Percentiles rank a stretch among this genome's conserved stretches.
Conservation (phyloP, 2,797 vertebrate genomes). For the Cetoscarus ocellatus region DNA sequence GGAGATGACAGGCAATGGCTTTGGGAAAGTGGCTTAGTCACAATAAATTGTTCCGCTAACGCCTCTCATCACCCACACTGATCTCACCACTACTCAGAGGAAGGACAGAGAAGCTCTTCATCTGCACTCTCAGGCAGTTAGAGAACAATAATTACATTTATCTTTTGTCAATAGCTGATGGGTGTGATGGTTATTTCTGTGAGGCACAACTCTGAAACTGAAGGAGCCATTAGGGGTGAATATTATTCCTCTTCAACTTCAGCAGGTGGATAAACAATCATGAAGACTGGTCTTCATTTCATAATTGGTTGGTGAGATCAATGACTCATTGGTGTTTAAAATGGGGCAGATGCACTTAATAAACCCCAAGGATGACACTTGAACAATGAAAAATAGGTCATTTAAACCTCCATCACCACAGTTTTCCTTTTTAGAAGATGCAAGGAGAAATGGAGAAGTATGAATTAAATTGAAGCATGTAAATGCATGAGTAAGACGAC, state of each 20-base stretch:
- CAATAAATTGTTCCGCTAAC: slow-evolving; percentile 22
- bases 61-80: not conserved
- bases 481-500: no score
- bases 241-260: not conserved
- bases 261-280: not conserved
- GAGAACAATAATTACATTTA: slow-evolving; percentile 1
- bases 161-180: slow-evolving; percentile 5
- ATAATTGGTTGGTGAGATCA: no score
- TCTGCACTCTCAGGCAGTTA: not conserved
- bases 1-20: slow-evolving; percentile 16
- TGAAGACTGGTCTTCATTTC: slow-evolving; percentile 1
- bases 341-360: no score
- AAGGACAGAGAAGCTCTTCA: not conserved
- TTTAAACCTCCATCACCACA: no score
- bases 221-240: not conserved
- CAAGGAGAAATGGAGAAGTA: no score
- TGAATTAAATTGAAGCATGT: no score
- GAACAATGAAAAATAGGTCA: no score
- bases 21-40: slow-evolving; percentile 14
- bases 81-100: slow-evolving; percentile 10
- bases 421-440: no score
- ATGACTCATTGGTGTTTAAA: no score
- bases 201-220: slow-evolving; percentile 3
- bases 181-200: slow-evolving; percentile 1
- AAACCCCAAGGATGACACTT: no score